Conservation (phyloP, 2,113 vertebrate species). For the Turnix velox region DNA sequence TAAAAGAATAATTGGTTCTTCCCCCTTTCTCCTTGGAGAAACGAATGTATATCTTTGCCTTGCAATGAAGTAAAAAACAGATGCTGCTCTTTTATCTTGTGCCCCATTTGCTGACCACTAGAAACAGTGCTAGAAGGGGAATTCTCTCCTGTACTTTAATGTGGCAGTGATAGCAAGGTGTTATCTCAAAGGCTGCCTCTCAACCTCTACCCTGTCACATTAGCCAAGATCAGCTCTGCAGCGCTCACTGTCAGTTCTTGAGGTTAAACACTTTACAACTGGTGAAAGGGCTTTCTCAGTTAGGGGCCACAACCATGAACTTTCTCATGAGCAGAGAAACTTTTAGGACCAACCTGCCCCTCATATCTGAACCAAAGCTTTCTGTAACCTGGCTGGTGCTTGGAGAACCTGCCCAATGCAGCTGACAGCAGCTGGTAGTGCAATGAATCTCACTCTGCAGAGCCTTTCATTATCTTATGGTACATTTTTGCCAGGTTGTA, state of each 20-base stretch:
- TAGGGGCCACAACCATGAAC: conserved; percentile 19
- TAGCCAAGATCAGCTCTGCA: not conserved
- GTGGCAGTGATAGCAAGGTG: not conserved
- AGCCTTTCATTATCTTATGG: fast-evolving
- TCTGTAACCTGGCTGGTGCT: not conserved
- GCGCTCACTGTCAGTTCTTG: not conserved
- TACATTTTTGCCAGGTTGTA: not conserved
- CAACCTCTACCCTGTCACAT: conserved; percentile 45
- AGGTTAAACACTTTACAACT: conserved; percentile 22
- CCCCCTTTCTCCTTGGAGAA: not conserved
- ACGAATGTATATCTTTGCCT: not conserved
- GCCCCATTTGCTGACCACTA: not conserved
- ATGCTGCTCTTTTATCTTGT: not conserved
- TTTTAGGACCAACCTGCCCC: not conserved
- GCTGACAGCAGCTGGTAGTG: fast-evolving
- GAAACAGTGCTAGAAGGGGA: not conserved
- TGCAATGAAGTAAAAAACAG: not conserved
- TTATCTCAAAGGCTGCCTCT: conserved; percentile 50
- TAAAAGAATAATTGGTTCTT: not conserved
- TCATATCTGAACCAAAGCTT: not conserved
- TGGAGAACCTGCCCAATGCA: not conserved
- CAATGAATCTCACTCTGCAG: not conserved
- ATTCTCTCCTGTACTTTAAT: not conserved
- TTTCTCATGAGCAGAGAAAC: conserved; percentile 44
- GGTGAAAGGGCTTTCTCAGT: conserved; percentile 50